These are phyloP conservation scores for Onthophagus sagittarius DNA, from an alignment of 2,888 invertebrate species.

Conservation along the genomic window DNA sequence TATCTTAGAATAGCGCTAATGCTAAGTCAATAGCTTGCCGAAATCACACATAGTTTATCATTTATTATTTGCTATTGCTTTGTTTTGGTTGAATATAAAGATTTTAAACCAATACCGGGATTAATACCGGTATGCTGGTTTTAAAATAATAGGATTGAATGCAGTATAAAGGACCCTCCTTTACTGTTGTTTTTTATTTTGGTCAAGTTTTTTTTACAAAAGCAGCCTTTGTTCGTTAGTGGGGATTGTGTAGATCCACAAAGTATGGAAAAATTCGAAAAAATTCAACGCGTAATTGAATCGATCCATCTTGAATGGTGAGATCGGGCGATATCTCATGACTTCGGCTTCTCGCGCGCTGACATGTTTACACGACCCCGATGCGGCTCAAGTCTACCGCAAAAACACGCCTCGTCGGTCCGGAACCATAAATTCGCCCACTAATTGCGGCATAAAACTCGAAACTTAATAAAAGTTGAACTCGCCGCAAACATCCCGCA, in stretches of 20 bases:
- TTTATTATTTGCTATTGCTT: too few species aligned
- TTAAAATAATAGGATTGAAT: too few species aligned
- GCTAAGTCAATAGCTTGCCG: too few species aligned
- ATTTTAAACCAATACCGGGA: too few species aligned
- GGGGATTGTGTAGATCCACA: not conserved
- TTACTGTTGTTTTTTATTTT: too few species aligned
- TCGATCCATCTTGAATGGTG: not conserved
- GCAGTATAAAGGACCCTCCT: too few species aligned
- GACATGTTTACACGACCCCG: constrained; percentile 9
- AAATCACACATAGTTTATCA: too few species aligned
- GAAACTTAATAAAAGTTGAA: constrained; percentile 11
- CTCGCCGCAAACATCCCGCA: constrained; percentile 7
- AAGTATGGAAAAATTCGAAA: not conserved
- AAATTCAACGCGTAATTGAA: constrained; percentile 2
- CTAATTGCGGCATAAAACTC: constrained; percentile 13
- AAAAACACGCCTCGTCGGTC: not conserved
- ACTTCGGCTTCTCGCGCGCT: not conserved
- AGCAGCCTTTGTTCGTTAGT: not conserved
- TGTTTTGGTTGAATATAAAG: too few species aligned
- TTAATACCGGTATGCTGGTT: too few species aligned
- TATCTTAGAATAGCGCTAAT: too few species aligned
- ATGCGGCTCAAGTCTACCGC: not conserved
- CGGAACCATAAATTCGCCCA: constrained; percentile 1
- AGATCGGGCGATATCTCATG: not conserved
- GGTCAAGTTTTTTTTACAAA: not conserved